A percentile compares a stretch with the other conserved stretches of the same genome.
These are phyloP conservation scores for Drosophila parvula DNA, from an alignment of 1,140 invertebrate species.

Conservation along the genomic window DNA sequence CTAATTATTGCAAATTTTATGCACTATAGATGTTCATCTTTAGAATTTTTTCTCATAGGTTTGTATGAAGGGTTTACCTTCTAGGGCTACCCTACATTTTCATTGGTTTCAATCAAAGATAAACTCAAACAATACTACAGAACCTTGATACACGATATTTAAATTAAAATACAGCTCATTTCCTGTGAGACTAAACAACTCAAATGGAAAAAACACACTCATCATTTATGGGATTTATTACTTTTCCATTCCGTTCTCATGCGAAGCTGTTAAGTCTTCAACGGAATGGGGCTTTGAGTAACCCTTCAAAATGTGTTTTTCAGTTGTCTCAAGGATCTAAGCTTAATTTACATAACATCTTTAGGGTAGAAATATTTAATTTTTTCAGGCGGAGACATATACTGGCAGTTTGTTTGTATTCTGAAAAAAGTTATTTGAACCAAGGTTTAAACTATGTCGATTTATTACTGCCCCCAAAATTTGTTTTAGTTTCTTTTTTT, in stretches of 20 bases:
- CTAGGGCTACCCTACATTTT: constrained; percentile 17
- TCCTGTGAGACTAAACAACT: neutral
- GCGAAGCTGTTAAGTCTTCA: constrained; percentile 1
- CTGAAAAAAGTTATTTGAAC: constrained; percentile 38
- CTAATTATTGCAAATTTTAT: constrained; percentile 60
- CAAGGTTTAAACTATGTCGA: constrained; percentile 37
- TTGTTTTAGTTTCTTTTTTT: constrained; percentile 4
- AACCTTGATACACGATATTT: neutral
- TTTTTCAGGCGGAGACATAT: constrained; percentile 78
- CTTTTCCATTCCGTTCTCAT: constrained; percentile 1
- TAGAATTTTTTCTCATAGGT: constrained; percentile 47
- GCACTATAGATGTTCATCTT: constrained; percentile 56
- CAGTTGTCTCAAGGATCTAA: neutral
- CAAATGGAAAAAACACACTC: neutral
- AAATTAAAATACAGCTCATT: neutral
- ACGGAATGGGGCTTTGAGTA: constrained; percentile 2
- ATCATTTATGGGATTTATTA: neutral
- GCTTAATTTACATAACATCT: neutral
- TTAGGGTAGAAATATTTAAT: constrained; percentile 7
- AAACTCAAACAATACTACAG: neutral
- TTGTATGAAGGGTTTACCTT: constrained; percentile 46
- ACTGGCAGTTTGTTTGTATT: constrained; percentile 76
- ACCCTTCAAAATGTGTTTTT: neutral
- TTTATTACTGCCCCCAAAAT: constrained; percentile 60
- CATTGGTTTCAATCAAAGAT: constrained; percentile 13